Evolutionary conservation across 2,113 vertebrate genomes (phyloP).

Genomic region (Acanthisitta chloris): DNA sequence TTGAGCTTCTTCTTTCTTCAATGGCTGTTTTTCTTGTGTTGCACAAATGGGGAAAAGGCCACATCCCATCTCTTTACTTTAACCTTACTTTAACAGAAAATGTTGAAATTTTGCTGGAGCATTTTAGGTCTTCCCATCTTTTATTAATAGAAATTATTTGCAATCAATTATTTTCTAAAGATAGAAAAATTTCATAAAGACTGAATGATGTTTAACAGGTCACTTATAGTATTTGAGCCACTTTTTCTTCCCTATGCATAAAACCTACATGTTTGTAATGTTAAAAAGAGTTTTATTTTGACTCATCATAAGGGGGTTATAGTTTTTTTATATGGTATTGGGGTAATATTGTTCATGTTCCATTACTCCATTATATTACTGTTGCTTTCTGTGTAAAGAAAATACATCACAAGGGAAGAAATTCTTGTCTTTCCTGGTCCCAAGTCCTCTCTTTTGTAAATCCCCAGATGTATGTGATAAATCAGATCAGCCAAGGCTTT

Average conservation of each 20-base stretch:
- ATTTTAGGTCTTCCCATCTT: neutral
- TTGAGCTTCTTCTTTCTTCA: neutral
- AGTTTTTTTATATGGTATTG: fast-evolving
- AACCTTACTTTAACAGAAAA: neutral
- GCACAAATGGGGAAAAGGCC: neutral
- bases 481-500: neutral
- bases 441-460: neutral
- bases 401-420: neutral
- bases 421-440: neutral
- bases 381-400: neutral
- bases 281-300: neutral
- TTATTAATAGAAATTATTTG: neutral
- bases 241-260: neutral
- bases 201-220: neutral
- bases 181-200: neutral
- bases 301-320: neutral
- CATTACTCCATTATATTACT: neutral
- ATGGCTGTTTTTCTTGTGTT: neutral
- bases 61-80: neutral
- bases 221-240: neutral
- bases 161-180: neutral
- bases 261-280: neutral
- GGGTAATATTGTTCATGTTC: neutral
- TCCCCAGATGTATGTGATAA: neutral
- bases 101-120: neutral